Evolutionary conservation across 1,140 invertebrate genomes (phyloP), one percentile per base, ranked within the genome.

Genomic region (Kradibia gibbosae): DNA sequence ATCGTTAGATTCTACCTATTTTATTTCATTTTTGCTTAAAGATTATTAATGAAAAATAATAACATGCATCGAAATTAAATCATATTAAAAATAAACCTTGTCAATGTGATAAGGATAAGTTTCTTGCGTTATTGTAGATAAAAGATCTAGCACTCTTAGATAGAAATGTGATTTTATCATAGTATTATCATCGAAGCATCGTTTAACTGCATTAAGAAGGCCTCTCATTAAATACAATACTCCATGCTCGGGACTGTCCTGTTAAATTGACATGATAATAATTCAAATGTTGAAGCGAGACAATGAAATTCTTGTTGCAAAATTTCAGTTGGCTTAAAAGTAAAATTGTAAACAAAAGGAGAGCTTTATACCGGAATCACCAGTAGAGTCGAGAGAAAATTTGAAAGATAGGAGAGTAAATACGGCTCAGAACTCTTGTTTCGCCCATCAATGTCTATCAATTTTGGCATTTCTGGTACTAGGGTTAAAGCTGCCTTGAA

Each of bases 1-100:
- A 89, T 99, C 97, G 90, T 99, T 99, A 2, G 97, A 97, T 88
- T 98, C 95, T 74, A 99, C 96, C 97, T 91, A 84, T 36, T 75
- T 73, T 57, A 53, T 39, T 36, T 7, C 36, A 31, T 42, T 72
- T n/a, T n/a, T n/a, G 77, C 81, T 34, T 45, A 50, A 50, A 13
- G 3, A 74, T 76, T 75, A 50, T 31, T 42, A 71, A 80, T 80
- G 76, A n/a, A 42, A 34, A 42, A 80, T 62, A 62, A 17, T 76
- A 11, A 20, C 34, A 48, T 65, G 1, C 20, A 76, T 17, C 28
- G 0, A 57, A 36, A 25, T n/a, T 13, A 53, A n/a, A 15, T 20
- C 1, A 50, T 39, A 22, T n/a, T 76, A 45, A 81, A 57, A 28
- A 28, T 25, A n/a, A 91, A 96, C 96, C 94, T 94, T 95, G 81